A percentile compares a stretch with the other conserved stretches of the same genome.
Conservation (phyloP, 2,888 invertebrate genomes). For the Lepidochrysops patricia region DNA sequence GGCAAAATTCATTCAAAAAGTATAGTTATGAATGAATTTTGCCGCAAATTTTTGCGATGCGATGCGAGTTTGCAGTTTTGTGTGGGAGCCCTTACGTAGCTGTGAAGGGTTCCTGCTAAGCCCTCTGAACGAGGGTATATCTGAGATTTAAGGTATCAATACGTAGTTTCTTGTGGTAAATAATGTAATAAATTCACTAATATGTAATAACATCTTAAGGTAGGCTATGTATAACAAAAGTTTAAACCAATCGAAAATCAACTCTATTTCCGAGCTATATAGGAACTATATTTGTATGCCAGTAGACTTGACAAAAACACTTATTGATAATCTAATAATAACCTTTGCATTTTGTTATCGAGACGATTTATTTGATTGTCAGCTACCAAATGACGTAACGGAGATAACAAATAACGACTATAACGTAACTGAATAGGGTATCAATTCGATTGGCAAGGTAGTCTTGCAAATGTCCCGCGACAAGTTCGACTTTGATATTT, state of each 20-base stretch:
- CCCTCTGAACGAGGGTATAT: no score
- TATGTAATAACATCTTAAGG: background rate
- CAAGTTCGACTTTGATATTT: background rate
- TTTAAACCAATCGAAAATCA: background rate
- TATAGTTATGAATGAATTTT: no score
- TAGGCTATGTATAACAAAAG: background rate
- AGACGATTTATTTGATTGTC: conserved; percentile 3
- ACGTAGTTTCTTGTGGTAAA: background rate
- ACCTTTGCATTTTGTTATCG: conserved; percentile 10
- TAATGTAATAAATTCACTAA: background rate
- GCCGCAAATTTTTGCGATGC: no score
- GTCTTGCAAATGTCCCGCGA: conserved; percentile 49
- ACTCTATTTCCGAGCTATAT: background rate
- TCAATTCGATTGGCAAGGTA: conserved; percentile 17
- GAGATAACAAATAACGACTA: background rate
- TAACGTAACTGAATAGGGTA: background rate
- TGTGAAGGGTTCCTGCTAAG: no score
- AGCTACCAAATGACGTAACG: background rate
- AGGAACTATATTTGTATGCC: background rate
- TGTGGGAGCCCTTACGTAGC: no score
- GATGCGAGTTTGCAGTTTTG: no score
- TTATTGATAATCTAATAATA: conserved; percentile 10
- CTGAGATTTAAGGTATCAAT: no score
- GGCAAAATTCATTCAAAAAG: no score
- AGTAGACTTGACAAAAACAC: background rate